phyloP scores from a whole-genome alignment of 2,113 vertebrate species.

The Tauraco erythrolophus region DNA sequence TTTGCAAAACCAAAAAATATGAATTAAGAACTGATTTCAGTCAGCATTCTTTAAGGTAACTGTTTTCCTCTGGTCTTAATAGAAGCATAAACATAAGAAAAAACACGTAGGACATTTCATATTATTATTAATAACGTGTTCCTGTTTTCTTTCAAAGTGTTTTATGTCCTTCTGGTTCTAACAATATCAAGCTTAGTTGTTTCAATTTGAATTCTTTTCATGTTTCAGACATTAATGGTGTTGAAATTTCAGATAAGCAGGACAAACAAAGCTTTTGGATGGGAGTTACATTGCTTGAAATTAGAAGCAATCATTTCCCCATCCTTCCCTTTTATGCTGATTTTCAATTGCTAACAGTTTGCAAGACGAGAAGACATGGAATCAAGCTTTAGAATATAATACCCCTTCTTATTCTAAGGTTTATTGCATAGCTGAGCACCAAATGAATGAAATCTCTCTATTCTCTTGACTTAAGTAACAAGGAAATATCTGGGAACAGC shows the following conservation, averaged over 20 bases:
- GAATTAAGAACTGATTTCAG: not conserved
- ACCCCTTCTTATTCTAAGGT: not conserved
- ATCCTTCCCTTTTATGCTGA: not conserved
- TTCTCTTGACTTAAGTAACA: not conserved
- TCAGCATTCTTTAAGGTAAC: not conserved
- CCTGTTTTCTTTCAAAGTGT: not conserved
- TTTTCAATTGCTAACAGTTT: slow-evolving; percentile 1
- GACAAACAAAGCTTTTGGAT: not conserved
- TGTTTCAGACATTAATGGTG: not conserved
- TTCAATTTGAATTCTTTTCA: not conserved
- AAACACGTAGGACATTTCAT: not conserved
- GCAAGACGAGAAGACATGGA: not conserved
- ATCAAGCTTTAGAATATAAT: not conserved
- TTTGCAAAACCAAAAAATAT: not conserved
- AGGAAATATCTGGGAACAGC: not conserved
- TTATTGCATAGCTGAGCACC: not conserved
- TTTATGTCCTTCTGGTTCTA: not conserved
- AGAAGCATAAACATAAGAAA: not conserved
- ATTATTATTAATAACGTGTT: not conserved
- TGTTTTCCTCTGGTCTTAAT: not conserved
- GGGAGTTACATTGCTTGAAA: not conserved
- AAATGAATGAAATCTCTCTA: not conserved
- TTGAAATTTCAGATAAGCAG: not conserved
- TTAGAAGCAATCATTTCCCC: not conserved
- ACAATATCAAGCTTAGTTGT: not conserved